These are phyloP conservation scores for Cephus nigrinus DNA, from an alignment of 2,888 invertebrate species.

Conservation along the genomic window DNA sequence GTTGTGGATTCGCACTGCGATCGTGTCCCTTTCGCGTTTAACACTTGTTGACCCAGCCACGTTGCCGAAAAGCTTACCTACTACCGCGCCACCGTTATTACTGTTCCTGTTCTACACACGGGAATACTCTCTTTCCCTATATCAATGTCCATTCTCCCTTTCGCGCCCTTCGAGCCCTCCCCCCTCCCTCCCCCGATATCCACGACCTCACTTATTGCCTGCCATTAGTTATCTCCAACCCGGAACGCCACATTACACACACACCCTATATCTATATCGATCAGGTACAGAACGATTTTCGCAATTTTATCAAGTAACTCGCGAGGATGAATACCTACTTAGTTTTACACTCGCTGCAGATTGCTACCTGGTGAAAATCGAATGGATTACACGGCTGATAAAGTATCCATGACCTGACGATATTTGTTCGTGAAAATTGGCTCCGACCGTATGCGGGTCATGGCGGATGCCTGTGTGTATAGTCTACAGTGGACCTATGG, in stretches of 20 bases:
- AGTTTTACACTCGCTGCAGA: neutral
- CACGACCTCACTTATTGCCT: neutral
- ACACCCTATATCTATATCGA: neutral
- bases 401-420: neutral
- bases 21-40: neutral
- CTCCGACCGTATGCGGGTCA: conserved; percentile 28
- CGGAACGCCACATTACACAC: neutral
- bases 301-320: neutral
- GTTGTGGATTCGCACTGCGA: neutral
- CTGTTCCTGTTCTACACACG: neutral
- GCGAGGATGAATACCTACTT: neutral
- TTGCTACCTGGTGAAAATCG: neutral
- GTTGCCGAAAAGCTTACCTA: neutral
- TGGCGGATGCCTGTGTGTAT: neutral
- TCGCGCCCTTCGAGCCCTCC: neutral
- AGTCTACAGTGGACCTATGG: neutral
- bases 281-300: neutral
- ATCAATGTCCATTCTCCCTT: neutral
- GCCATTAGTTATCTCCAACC: neutral
- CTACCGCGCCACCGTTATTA: neutral
- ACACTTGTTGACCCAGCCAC: neutral
- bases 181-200: rapidly evolving
- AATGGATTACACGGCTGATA: neutral
- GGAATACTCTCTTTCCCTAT: neutral
- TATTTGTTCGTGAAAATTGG: conserved; percentile 30